A percentile compares a stretch with the other conserved stretches of the same genome.
phyloP scores from a whole-genome alignment of 2,888 invertebrate genomes.

The Scaptomyza polygonia region DNA sequence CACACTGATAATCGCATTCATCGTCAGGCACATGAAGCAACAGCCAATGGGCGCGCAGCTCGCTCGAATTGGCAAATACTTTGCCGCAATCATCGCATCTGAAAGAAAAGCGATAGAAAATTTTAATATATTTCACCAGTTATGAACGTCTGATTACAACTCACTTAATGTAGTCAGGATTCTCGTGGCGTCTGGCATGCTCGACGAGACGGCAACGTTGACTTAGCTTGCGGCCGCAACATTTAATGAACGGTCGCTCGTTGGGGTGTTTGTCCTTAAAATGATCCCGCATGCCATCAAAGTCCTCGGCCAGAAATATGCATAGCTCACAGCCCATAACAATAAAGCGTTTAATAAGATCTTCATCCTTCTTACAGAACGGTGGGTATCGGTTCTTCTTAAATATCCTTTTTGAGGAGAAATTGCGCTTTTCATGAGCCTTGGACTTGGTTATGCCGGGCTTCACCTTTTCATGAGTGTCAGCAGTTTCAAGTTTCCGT shows the following conservation, averaged over 20 bases:
- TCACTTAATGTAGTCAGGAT: slow-evolving; percentile 84
- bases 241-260: slow-evolving; percentile 79
- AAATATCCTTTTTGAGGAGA: slow-evolving; percentile 42
- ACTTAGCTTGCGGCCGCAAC: slow-evolving; percentile 83
- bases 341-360: slow-evolving; percentile 81
- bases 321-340: slow-evolving; percentile 83
- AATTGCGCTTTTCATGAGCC: slow-evolving; percentile 35
- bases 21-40: slow-evolving; percentile 81
- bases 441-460: slow-evolving; percentile 35
- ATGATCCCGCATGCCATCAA: slow-evolving; percentile 80
- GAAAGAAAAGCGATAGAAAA: neutral
- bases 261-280: slow-evolving; percentile 77
- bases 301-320: slow-evolving; percentile 74
- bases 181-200: slow-evolving; percentile 83
- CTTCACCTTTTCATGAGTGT: slow-evolving; percentile 28
- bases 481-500: slow-evolving; percentile 41
- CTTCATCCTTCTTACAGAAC: slow-evolving; percentile 72
- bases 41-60: slow-evolving; percentile 81
- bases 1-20: slow-evolving; percentile 81
- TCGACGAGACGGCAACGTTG: slow-evolving; percentile 82
- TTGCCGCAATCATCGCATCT: slow-evolving; percentile 83
- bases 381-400: slow-evolving; percentile 68
- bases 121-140: neutral
- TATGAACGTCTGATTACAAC: too few relatives aligned
- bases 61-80: slow-evolving; percentile 81